phyloP scores from a whole-genome alignment of 2,888 invertebrate species.

The Colostygia pectinataria region DNA sequence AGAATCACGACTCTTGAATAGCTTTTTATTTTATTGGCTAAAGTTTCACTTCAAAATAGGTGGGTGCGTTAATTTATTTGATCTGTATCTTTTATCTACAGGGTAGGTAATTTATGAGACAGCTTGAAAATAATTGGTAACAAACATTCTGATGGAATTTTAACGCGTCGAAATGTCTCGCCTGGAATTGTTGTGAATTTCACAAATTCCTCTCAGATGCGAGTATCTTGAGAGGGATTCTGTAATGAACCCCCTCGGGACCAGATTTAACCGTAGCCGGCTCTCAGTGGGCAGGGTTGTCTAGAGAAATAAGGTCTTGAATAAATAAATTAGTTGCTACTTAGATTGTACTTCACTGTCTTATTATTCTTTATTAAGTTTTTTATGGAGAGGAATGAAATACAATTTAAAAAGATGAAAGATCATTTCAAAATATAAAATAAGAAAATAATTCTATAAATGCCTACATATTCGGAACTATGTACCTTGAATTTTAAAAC shows the following conservation, averaged over 20 bases:
- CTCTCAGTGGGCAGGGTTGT: constrained; percentile 14
- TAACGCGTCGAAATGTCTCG: constrained; percentile 15
- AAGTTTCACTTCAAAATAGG: constrained; percentile 3
- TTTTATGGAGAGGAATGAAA: background rate
- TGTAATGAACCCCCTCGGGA: constrained; percentile 39
- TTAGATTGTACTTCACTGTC: constrained; percentile 12
- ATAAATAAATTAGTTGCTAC: constrained; percentile 22
- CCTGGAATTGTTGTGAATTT: constrained; percentile 18
- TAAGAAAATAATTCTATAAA: no score
- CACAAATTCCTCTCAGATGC: constrained; percentile 11
- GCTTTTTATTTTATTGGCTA: no score
- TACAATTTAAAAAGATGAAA: no score
- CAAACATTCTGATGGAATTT: constrained; percentile 10
- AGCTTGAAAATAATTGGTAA: constrained; percentile 5
- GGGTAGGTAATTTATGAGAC: background rate
- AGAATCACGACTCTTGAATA: no score
- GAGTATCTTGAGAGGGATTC: constrained; percentile 18
- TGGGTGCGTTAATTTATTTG: background rate
- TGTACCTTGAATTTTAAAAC: no score
- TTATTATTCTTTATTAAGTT: constrained; percentile 8
- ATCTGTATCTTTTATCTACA: background rate
- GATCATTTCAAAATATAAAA: no score
- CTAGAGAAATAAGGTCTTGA: constrained; percentile 18
- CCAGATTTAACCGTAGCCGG: constrained; percentile 26
- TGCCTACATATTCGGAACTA: no score